Base-by-base conservation (phyloP, 2,797 vertebrate species). In the Trematomus bernacchii region DNA sequence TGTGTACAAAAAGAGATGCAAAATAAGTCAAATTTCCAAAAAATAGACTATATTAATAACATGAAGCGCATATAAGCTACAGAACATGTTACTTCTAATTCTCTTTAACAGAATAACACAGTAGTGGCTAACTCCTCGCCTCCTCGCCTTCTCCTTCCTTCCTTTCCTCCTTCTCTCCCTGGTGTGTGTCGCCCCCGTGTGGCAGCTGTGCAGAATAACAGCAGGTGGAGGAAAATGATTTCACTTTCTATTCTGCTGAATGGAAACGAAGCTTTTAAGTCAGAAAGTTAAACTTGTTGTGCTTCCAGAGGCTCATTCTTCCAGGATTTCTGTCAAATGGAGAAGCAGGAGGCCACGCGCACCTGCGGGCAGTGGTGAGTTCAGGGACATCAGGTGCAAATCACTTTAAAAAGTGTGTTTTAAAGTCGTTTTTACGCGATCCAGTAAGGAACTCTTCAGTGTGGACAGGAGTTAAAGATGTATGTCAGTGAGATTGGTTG, bases 181-280 rank as follows among this genome's bases (percentile, higher is more conserved):
- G 33, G 33, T 37, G 6, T 37, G 2, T 37, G 33, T 54, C 72
- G 60, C 68, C 83, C 30, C 30, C 74, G 0, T n/a, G 67, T 68
- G 85, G 47, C 9, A 2, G 3, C 0, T 3, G 2, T 0, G 3
- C 3, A 2, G 0, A 67, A 66, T 6, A 44, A 8, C 66, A 65
- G 0, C 23, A 6, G 2, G 6, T 6, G 2, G 0, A 3, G 1
- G 0, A 6, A 0, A 6, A 6, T 3, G 1, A 6, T 84, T 91
- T 91, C 85, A 75, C 77, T 92, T 92, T 92, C 89, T 33, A 16
- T 91, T 91, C 19, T 10, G 13, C 15, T 10, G n/a, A 87, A 82
- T 0, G 6, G 51, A 61, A 6, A 60, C 10, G 1, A 3, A n/a
- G 33, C 23, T 40, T 40, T 33, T 8, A 14, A 54, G 19, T 9